These are phyloP conservation scores for Junonia oenone DNA, from an alignment of 2,888 invertebrate genomes.

Conservation along the genomic window DNA sequence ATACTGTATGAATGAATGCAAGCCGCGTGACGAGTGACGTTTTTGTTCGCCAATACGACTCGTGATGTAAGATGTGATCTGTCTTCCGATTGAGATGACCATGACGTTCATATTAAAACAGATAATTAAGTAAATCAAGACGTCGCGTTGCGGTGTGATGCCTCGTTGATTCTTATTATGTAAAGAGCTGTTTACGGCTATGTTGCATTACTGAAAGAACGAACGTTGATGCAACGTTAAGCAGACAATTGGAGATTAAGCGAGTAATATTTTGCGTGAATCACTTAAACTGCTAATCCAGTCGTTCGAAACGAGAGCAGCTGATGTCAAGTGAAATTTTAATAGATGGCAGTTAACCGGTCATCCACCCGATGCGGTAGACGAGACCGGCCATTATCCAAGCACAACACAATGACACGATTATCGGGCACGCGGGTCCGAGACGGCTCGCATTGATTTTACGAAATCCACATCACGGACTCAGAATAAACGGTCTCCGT, in stretches of 20 bases:
- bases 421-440: conserved; percentile 57
- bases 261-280: background rate
- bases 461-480: conserved; percentile 72
- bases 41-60: conserved; percentile 54
- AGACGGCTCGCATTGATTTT: conserved; percentile 72
- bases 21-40: conserved; percentile 68
- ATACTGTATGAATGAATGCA: conserved; percentile 78
- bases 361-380: conserved; percentile 52
- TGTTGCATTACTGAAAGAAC: background rate
- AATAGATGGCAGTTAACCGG: conserved; percentile 55
- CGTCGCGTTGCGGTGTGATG: background rate
- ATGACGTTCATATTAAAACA: background rate
- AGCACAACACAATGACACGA: conserved; percentile 67
- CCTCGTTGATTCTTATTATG: background rate
- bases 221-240: background rate
- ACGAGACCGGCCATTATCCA: conserved; percentile 55
- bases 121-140: conserved; percentile 1
- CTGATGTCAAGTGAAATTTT: conserved; percentile 51
- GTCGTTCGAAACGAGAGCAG: conserved; percentile 20
- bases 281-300: conserved; percentile 13
- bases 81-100: conserved; percentile 15
- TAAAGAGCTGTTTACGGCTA: background rate
- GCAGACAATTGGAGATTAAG: background rate
- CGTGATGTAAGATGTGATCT: conserved; percentile 46
- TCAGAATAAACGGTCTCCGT: conserved; percentile 70